These are phyloP conservation scores for Entomobrya multifasciata DNA, from an alignment of 2,888 invertebrate species.

Conservation along the genomic window DNA sequence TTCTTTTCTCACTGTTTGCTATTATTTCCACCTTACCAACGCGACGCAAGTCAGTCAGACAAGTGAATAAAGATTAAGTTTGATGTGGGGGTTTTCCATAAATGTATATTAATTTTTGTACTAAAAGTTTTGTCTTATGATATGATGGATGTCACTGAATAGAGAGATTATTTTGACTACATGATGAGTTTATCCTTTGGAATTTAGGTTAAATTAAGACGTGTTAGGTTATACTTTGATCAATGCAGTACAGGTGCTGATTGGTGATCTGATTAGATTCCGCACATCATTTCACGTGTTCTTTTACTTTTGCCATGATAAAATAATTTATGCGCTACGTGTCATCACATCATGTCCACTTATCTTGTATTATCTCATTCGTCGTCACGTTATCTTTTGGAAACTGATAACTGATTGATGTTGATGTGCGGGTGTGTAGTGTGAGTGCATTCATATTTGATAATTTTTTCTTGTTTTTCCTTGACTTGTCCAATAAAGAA, in stretches of 20 bases:
- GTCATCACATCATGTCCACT: background rate
- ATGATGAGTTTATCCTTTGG: background rate
- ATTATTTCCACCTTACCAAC: no score
- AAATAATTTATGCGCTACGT: no score
- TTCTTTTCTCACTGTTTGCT: no score
- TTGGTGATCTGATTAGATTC: background rate
- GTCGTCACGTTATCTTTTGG: background rate
- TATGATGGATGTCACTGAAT: background rate
- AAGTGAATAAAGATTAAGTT: no score
- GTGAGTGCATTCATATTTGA: background rate
- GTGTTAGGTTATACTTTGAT: background rate
- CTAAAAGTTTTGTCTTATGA: no score
- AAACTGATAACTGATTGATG: background rate
- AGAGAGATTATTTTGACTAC: background rate
- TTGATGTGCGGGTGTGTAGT: background rate
- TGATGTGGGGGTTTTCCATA: no score
- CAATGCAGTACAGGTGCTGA: no score
- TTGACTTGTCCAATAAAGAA: no score
- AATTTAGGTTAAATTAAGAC: constrained; percentile 3
- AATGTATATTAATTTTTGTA: no score
- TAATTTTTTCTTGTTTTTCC: background rate
- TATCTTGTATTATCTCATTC: background rate
- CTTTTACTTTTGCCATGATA: background rate
- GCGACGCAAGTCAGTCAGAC: no score
- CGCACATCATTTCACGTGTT: background rate